phyloP scores from a whole-genome alignment of 1,140 invertebrate species.

The Anthonomus grandis region DNA sequence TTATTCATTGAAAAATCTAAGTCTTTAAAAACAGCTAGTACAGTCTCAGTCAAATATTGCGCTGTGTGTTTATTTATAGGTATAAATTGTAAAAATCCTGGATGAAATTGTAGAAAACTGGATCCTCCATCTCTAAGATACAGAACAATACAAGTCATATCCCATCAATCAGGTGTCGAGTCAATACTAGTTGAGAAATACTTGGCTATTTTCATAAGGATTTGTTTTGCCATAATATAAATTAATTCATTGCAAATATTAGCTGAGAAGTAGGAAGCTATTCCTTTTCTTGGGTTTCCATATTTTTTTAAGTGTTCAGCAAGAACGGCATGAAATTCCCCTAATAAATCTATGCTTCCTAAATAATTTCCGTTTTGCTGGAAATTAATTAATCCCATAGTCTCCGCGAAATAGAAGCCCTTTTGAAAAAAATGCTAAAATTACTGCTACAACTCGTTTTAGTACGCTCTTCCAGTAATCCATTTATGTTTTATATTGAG shows the following conservation, averaged over 20 bases:
- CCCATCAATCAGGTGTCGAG: slow-evolving; percentile 49
- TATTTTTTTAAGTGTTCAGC: slow-evolving; percentile 16
- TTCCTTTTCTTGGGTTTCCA: slow-evolving; percentile 19
- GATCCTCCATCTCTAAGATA: slow-evolving; percentile 40
- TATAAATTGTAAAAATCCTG: slow-evolving; percentile 34
- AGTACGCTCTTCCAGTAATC: slow-evolving; percentile 1
- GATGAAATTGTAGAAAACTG: too few relatives aligned
- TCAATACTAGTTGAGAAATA: slow-evolving; percentile 48
- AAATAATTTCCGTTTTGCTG: slow-evolving; percentile 20
- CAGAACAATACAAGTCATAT: slow-evolving; percentile 40
- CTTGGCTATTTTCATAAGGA: slow-evolving; percentile 39
- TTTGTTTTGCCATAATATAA: slow-evolving; percentile 35
- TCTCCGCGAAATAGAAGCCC: too few relatives aligned
- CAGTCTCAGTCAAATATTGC: slow-evolving; percentile 32
- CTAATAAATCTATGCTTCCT: slow-evolving; percentile 12
- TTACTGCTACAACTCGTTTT: slow-evolving; percentile 1
- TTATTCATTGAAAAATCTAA: slow-evolving; percentile 41
- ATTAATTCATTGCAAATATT: slow-evolving; percentile 36
- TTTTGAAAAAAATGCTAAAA: too few relatives aligned
- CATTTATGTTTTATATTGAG: neutral
- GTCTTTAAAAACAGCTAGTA: slow-evolving; percentile 38
- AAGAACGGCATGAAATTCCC: slow-evolving; percentile 15
- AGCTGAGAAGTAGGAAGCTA: slow-evolving; percentile 29
- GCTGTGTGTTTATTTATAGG: slow-evolving; percentile 16
- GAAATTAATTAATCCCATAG: too few relatives aligned